A percentile compares a stretch with the other conserved stretches of the same genome.
Evolutionary conservation across 2,113 vertebrate genomes (phyloP).

Genomic region (Brevimyrus niger): DNA sequence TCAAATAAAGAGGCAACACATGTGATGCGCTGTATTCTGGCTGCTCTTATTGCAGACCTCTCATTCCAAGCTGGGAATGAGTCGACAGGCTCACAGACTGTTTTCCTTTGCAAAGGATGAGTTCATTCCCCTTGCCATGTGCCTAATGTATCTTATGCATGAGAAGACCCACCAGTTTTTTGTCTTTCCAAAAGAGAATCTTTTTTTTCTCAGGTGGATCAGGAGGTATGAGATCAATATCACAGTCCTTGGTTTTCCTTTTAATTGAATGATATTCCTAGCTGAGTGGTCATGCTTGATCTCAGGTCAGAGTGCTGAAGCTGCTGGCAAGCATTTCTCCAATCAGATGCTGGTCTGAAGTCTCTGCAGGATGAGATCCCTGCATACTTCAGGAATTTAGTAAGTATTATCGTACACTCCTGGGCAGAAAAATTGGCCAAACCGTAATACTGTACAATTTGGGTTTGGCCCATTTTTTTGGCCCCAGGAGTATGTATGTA

Average conservation of each 20-base stretch:
- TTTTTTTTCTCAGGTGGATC: neutral
- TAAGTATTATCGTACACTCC: neutral
- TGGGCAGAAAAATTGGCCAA: neutral
- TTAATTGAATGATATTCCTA: constrained; percentile 10
- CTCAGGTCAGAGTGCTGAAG: constrained; percentile 21
- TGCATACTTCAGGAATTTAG: neutral
- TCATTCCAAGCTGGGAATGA: neutral
- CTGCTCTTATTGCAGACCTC: neutral
- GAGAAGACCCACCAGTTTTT: neutral
- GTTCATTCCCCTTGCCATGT: neutral
- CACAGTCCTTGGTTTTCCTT: constrained; percentile 14
- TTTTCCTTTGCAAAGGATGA: neutral
- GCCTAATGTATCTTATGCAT: neutral
- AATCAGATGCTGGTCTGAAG: neutral
- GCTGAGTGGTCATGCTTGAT: constrained; percentile 8
- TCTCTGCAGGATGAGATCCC: neutral
- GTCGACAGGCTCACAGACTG: neutral
- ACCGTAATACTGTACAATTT: neutral
- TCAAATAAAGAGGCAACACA: neutral
- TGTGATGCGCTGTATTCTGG: neutral
- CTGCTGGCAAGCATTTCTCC: neutral
- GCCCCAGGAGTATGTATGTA: neutral
- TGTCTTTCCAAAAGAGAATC: neutral
- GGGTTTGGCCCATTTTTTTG: neutral
- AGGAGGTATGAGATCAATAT: neutral